Percentiles rank a stretch among this genome's conserved stretches.
Evolutionary conservation across 1,140 invertebrate genomes (phyloP).

Genomic region (Phenacoccus solenopsis): DNA sequence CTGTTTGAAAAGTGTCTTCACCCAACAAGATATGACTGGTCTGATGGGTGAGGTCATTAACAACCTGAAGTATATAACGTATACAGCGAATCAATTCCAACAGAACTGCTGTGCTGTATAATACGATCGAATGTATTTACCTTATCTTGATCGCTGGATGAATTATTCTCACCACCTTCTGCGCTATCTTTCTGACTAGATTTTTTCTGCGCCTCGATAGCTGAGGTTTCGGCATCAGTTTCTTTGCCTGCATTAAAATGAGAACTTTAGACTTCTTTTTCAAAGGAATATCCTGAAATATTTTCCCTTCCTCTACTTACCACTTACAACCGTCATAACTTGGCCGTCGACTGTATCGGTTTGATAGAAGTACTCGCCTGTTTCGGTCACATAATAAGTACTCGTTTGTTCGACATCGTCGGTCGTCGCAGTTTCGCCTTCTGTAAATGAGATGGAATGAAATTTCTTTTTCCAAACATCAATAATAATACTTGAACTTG

Average conservation of each 20-base stretch:
- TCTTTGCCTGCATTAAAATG: neutral
- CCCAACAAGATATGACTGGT: neutral
- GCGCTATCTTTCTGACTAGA: neutral
- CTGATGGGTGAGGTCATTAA: neutral
- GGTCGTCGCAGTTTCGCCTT: neutral
- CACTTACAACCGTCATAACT: neutral
- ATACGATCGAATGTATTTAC: too few species aligned
- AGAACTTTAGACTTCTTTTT: neutral
- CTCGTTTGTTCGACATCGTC: neutral
- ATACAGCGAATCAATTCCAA: neutral
- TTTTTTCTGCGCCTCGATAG: neutral
- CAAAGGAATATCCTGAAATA: neutral
- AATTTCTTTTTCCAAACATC: too few species aligned
- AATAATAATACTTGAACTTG: too few species aligned
- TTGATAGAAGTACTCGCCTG: conserved; percentile 8
- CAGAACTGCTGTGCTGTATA: too few species aligned
- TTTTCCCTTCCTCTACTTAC: too few species aligned
- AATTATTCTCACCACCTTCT: neutral
- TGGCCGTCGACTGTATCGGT: neutral
- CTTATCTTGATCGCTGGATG: neutral
- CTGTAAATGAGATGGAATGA: too few species aligned
- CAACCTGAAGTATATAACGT: neutral
- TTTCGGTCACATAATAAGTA: neutral
- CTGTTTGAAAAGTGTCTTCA: conserved; percentile 44
- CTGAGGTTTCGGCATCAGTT: neutral